Conservation (phyloP, 2,888 invertebrate genomes). For the Oligia latruncula region DNA sequence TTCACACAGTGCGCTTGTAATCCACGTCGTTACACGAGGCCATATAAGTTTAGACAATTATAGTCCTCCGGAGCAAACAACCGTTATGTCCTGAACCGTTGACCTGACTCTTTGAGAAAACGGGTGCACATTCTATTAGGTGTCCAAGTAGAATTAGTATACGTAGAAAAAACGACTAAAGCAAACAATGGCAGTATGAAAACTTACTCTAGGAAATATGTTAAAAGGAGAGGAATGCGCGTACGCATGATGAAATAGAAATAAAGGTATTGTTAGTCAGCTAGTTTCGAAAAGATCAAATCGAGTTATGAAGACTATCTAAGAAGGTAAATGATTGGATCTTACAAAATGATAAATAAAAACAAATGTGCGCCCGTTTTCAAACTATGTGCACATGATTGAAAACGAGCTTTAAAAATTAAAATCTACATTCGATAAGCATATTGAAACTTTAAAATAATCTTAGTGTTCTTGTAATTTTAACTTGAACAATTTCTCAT, state of each 20-base stretch:
- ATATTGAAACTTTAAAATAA: constrained; percentile 26
- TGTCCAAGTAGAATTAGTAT: not conserved
- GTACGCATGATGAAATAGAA: constrained; percentile 20
- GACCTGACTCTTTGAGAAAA: constrained; percentile 3
- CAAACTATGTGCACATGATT: constrained; percentile 9
- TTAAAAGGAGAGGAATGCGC: not conserved
- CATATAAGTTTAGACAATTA: constrained; percentile 66
- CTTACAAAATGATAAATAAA: not conserved
- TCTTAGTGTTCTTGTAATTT: constrained; percentile 11
- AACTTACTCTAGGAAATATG: not conserved
- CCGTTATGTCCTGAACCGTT: constrained; percentile 5
- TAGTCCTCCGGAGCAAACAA: constrained; percentile 65
- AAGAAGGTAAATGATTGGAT: constrained; percentile 39
- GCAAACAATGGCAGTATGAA: not conserved
- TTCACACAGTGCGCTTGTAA: constrained; percentile 68
- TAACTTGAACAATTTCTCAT: not conserved
- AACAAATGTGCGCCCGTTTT: constrained; percentile 48
- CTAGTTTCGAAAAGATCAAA: constrained; percentile 30
- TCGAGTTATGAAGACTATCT: constrained; percentile 41
- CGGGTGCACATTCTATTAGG: constrained; percentile 44
- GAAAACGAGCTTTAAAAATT: constrained; percentile 39
- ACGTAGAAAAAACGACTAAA: not conserved
- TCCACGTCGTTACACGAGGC: constrained; percentile 67
- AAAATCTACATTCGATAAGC: constrained; percentile 35
- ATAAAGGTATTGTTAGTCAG: constrained; percentile 4